Conservation (phyloP, 1,140 invertebrate genomes). For the Drosophila punjabiensis region DNA sequence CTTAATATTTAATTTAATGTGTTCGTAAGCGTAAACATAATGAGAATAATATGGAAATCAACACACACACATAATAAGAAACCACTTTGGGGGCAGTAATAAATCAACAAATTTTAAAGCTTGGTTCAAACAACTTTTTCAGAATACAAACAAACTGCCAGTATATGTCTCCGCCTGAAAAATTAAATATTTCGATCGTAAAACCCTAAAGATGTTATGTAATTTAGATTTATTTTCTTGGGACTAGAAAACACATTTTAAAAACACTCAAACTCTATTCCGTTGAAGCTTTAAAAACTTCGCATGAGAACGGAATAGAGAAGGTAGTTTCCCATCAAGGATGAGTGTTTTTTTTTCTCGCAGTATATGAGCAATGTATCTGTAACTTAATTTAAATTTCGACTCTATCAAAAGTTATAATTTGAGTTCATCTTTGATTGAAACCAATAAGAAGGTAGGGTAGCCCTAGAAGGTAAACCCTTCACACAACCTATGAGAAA, state of each 20-base stretch:
- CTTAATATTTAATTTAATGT: conserved; percentile 54
- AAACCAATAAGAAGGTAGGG: conserved; percentile 16
- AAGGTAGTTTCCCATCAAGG: neutral
- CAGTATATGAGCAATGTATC: neutral
- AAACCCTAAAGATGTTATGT: conserved; percentile 5
- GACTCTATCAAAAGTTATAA: neutral
- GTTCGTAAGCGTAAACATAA: conserved; percentile 54
- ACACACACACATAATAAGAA: conserved; percentile 24
- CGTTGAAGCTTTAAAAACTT: conserved; percentile 3
- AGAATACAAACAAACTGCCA: conserved; percentile 75
- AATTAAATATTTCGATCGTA: conserved; percentile 10
- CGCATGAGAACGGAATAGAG: conserved; percentile 2
- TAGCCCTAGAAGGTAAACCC: conserved; percentile 33
- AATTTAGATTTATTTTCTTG: neutral
- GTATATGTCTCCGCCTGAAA: conserved; percentile 81
- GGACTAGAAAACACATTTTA: neutral
- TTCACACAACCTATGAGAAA: conserved; percentile 48
- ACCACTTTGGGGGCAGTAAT: conserved; percentile 58
- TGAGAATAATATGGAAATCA: conserved; percentile 37
- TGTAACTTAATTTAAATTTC: neutral
- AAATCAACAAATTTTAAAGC: conserved; percentile 39
- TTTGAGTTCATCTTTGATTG: conserved; percentile 1
- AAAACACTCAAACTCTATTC: neutral
- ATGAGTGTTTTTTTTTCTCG: conserved; percentile 1
- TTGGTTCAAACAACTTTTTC: conserved; percentile 37